Evolutionary conservation across 2,113 vertebrate species (phyloP), one percentile per base, ranked within the genome.

Genomic region (Coptodon bakossiorum): DNA sequence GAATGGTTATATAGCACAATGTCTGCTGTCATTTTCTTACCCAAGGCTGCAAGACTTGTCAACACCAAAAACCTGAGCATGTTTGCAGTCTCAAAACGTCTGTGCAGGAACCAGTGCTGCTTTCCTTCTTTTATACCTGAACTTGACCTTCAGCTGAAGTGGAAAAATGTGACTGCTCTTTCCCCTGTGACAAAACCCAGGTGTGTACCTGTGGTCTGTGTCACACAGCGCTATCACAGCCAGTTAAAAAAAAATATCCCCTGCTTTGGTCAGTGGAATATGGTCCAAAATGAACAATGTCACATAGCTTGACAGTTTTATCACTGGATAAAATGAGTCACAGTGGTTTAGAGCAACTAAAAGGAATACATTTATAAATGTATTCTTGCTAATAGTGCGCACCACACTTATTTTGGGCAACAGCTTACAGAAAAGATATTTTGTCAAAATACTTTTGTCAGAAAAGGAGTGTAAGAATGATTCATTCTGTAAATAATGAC

Each of bases 1-100:
- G 10, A 34, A 53, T 52, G 52, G 6, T 40, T 56, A 34, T 1
- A 17, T n/a, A 78, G 0, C 43, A 13, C 59, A 68, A 31, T 29
- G 68, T 57, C 22, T 31, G 17, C 12, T 88, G 76, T 89, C 34
- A n/a, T 76, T 81, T 81, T 88, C 93, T 95, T 88, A 94, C 94
- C 93, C 34, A 95, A 4, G 90, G 94, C 94, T 66, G 93, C 86
- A 8, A 96, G 88, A 48, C 82, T 89, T 31, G 92, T 91, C 43
- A 98, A 93, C 88, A 97, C 22, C 38, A 97, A 68, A 91, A 97
- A 90, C 85, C 82, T 89, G 66, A 98, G 90, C 97, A 97, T 97
- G 94, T 89, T 93, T 96, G 90, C 86, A 82, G 54, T 1, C 57
- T 91, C 88, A 27, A 19, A 89, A 88, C 1, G 5, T 78, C 71